phyloP scores from a whole-genome alignment of 2,888 invertebrate species.

The Aphidoletes aphidimyza region DNA sequence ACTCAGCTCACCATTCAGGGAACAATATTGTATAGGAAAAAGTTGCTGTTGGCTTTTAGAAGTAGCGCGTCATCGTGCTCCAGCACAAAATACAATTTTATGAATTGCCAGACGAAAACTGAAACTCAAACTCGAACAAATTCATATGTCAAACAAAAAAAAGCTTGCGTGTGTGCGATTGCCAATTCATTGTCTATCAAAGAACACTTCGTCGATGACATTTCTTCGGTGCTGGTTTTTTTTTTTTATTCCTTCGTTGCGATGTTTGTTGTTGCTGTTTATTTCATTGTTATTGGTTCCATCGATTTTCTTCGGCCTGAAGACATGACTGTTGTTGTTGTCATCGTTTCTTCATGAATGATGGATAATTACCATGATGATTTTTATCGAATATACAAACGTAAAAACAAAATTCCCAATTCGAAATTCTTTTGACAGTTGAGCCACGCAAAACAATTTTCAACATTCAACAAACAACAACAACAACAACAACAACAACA shows the following conservation, averaged over 20 bases:
- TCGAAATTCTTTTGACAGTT: not conserved
- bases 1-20: no score
- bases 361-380: not conserved
- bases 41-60: not conserved
- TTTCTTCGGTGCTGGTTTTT: not conserved
- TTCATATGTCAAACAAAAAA: slow-evolving; percentile 44
- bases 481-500: not conserved
- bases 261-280: no score
- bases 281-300: not conserved
- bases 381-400: not conserved
- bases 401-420: no score
- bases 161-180: slow-evolving; percentile 12
- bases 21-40: no score
- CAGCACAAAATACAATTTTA: not conserved
- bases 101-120: slow-evolving; percentile 38
- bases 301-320: not conserved
- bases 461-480: not conserved
- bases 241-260: not conserved
- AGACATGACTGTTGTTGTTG: not conserved
- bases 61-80: not conserved
- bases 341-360: not conserved
- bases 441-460: not conserved
- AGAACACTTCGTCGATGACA: not conserved
- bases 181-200: slow-evolving; percentile 17
- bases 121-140: no score